phyloP scores from a whole-genome alignment of 1,140 invertebrate genomes.

The honey bee (Apis mellifera) region DNA sequence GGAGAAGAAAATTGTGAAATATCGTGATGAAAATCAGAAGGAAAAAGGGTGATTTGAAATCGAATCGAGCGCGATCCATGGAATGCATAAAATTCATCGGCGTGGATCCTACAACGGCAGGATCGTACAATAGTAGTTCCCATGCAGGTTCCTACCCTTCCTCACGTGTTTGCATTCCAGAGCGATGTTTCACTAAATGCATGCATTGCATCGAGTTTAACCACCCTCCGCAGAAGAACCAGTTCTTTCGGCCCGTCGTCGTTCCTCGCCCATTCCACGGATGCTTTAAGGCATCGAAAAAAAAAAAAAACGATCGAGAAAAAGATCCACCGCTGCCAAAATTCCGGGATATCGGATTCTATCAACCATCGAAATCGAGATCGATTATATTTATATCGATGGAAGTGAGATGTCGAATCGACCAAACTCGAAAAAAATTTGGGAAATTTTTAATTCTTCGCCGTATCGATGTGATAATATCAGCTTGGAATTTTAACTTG shows the following conservation, averaged over 20 bases:
- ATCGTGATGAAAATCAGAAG: neutral
- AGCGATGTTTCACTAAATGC: constrained; percentile 69
- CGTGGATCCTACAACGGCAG: constrained; percentile 16
- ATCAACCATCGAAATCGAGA: constrained; percentile 4
- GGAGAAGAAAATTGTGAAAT: neutral
- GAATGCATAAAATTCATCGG: constrained; percentile 31
- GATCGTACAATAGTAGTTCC: constrained; percentile 22
- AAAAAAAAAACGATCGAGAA: constrained; percentile 50
- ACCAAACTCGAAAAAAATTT: too few relatives aligned
- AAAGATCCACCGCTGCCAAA: constrained; percentile 38
- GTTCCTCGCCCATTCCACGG: constrained; percentile 27
- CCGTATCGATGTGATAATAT: too few relatives aligned
- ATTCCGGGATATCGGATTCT: neutral
- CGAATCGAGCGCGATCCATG: constrained; percentile 1
- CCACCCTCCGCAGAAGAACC: constrained; percentile 65
- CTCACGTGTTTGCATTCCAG: constrained; percentile 66
- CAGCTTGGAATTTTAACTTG: too few relatives aligned
- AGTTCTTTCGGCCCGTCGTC: constrained; percentile 63
- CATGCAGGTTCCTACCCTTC: constrained; percentile 48
- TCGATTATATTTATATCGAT: neutral
- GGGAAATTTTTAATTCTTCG: too few relatives aligned
- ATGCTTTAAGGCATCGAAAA: constrained; percentile 50
- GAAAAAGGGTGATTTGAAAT: neutral
- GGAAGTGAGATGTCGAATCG: too few relatives aligned
- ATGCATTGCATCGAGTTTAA: constrained; percentile 69